Percentiles rank a stretch among this genome's conserved stretches.
phyloP scores from a whole-genome alignment of 2,888 invertebrate species.

The Hypercompe scribonia region DNA sequence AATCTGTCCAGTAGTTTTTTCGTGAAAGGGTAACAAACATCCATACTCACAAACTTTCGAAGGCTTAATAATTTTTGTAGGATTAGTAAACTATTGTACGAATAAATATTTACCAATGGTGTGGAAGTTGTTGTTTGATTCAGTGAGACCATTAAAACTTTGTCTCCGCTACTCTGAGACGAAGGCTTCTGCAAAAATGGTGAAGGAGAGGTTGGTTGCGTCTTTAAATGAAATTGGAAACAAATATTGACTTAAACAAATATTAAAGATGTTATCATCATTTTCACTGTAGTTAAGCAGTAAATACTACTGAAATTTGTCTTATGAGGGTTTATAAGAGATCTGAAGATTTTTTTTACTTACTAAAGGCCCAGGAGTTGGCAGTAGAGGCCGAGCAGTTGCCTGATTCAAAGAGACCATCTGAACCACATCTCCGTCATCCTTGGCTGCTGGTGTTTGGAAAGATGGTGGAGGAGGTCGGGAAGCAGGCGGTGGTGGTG shows the following conservation, averaged over 20 bases:
- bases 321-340: too few species aligned
- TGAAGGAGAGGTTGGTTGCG: neutral
- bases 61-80: too few species aligned
- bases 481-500: neutral
- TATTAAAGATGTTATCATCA: too few species aligned
- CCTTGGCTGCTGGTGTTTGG: neutral
- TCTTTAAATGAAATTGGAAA: neutral
- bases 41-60: too few species aligned
- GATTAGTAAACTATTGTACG: too few species aligned
- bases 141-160: neutral
- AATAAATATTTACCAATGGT: neutral
- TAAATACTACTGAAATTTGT: too few species aligned
- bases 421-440: conserved; percentile 12
- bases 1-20: too few species aligned
- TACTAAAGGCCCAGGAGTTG: neutral
- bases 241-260: too few species aligned
- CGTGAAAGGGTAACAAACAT: too few species aligned
- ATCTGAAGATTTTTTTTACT: neutral
- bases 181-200: neutral
- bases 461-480: neutral
- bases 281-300: too few species aligned
- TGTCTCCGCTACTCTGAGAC: neutral
- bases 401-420: conserved; percentile 26
- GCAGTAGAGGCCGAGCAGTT: too few species aligned
- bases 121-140: neutral